phyloP scores from a whole-genome alignment of 2,797 vertebrate genomes.

The Melanotaenia pygmaea region DNA sequence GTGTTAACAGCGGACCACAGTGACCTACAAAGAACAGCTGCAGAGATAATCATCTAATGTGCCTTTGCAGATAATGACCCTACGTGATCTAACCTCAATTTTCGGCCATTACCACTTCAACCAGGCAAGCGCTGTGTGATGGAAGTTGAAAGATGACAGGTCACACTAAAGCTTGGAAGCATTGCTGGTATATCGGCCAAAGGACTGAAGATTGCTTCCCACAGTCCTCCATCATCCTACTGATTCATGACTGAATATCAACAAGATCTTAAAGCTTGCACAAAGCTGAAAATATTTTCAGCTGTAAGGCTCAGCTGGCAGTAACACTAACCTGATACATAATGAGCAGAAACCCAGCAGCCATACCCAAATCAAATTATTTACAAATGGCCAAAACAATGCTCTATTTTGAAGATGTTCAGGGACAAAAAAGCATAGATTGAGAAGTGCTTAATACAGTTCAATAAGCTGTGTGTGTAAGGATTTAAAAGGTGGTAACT shows the following conservation, averaged over 20 bases:
- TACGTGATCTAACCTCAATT: constrained; percentile 61
- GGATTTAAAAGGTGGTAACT: neutral
- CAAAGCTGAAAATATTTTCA: neutral
- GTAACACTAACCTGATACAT: constrained; percentile 1
- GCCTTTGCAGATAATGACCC: constrained; percentile 56
- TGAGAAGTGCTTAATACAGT: neutral
- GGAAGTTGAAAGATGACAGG: constrained; percentile 47
- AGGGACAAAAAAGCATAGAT: neutral
- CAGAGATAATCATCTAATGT: constrained; percentile 64
- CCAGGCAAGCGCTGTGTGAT: constrained; percentile 21
- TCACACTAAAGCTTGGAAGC: constrained; percentile 22
- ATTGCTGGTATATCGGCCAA: constrained; percentile 39
- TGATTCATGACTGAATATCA: constrained; percentile 27
- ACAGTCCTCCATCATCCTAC: constrained; percentile 20
- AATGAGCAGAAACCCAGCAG: constrained; percentile 3
- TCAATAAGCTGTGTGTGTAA: neutral
- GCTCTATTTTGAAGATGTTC: neutral
- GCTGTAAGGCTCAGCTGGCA: neutral
- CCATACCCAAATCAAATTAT: neutral
- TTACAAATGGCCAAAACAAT: neutral
- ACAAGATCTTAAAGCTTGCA: constrained; percentile 14
- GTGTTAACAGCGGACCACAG: constrained; percentile 44
- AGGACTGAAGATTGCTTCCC: constrained; percentile 9
- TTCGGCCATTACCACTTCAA: constrained; percentile 59
- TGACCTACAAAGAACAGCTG: constrained; percentile 59